Base-by-base conservation (phyloP, 2,888 invertebrate species). In the Nemotelus pantherinus region DNA sequence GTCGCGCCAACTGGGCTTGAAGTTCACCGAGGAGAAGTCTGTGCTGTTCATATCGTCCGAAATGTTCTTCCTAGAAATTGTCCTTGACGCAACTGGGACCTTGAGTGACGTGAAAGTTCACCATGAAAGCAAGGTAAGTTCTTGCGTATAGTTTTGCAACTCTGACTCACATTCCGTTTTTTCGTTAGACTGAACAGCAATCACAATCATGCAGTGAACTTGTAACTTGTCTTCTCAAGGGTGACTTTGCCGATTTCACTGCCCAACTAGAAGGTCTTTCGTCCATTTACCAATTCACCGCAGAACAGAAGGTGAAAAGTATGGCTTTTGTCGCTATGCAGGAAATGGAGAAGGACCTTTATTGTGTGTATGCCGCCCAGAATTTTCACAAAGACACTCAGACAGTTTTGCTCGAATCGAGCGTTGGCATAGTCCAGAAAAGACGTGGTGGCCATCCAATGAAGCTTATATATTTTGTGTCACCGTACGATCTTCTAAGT, bases 41-140 rank as follows among this genome's bases (percentile, higher is more conserved):
- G 93, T 93, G 64, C 90, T 95, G 79, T 96, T 96, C 85, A 96
- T 98, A 86, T 96, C 95, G 58, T 96, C 96, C 0, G 98, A 98
- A 85, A 97, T 97, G 97, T 98, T 98, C 87, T 97, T 95, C 86
- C 90, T 98, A 82, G 97, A 98, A 89, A 94, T 98, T 82, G 88
- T 95, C 76, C 89, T 98, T 76, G 96, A 97, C 84, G 89, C 93
- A 2, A 91, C 91, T 57, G 97, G 97, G 44, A 90, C 91, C 50
- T 93, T 98, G 0, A 93, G 94, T 84, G 97, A 97, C 89, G 97
- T 97, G 0, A 91, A 91, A 85, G 93, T 98, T 77, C 95, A 97
- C 86, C 97, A 97, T 85, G 96, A 96, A 87, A 95, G 95, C 82
- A 95, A 95, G 88, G 90, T 89, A 80, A 55, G n/a, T 25, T 25